Evolutionary conservation across 2,888 invertebrate genomes (phyloP).

Genomic region (Deilephila elpenor): DNA sequence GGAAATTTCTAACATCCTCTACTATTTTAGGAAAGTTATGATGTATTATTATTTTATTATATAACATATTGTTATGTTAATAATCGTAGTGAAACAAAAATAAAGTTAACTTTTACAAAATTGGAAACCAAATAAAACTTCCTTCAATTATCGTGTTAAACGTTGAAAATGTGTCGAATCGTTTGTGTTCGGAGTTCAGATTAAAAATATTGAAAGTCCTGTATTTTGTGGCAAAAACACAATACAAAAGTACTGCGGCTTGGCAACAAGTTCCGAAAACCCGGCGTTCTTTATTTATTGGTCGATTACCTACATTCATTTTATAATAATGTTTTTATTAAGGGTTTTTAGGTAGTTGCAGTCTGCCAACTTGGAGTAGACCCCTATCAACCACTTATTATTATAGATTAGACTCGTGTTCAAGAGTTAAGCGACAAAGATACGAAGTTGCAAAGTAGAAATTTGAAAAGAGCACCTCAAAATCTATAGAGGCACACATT

Average conservation of each 20-base stretch:
- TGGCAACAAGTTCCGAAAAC: constrained; percentile 11
- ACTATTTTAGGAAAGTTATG: too few relatives aligned
- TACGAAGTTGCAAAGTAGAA: too few relatives aligned
- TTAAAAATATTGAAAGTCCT: constrained; percentile 3
- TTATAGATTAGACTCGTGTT: too few relatives aligned
- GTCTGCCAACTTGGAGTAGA: too few relatives aligned
- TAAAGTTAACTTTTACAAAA: not conserved
- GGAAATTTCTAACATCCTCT: too few relatives aligned
- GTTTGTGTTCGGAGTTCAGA: constrained; percentile 11
- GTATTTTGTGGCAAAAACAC: not conserved
- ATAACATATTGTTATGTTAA: not conserved
- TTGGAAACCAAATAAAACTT: not conserved
- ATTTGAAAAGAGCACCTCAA: too few relatives aligned
- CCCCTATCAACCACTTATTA: too few relatives aligned
- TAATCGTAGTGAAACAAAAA: not conserved
- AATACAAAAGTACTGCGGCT: constrained; percentile 1
- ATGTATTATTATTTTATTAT: too few relatives aligned
- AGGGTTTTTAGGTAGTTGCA: too few relatives aligned
- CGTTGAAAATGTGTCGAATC: not conserved
- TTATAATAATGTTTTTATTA: not conserved
- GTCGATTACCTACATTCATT: too few relatives aligned
- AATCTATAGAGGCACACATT: too few relatives aligned
- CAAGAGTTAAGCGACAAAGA: too few relatives aligned
- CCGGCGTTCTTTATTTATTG: constrained; percentile 6
- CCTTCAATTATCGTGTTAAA: not conserved